phyloP scores from a whole-genome alignment of 30 jellyfish, hydroid and myxozoan species.

The Turritopsis rubra region DNA sequence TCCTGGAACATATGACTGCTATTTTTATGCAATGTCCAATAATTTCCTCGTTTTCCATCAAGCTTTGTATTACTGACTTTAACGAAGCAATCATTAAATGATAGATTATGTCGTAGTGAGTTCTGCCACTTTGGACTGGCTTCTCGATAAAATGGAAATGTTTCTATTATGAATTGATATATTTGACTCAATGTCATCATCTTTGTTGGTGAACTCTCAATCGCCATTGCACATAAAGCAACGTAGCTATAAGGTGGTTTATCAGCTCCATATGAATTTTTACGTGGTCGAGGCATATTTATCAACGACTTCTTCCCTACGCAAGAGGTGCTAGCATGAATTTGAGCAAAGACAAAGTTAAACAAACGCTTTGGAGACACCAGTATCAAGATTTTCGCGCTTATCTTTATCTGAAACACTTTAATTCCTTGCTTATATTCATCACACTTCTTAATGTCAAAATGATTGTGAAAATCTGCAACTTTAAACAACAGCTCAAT shows the following conservation, averaged over 20 bases:
- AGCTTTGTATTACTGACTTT: conserved; percentile 78
- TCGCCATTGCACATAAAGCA: conserved; percentile 99
- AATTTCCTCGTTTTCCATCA: conserved; percentile 92
- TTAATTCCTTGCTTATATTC: background rate
- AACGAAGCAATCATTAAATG: conserved; percentile 92
- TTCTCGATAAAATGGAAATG: conserved; percentile 85
- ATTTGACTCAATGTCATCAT: conserved; percentile 96
- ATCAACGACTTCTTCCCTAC: background rate
- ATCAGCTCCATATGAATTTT: conserved; percentile 83
- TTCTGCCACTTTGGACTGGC: conserved; percentile 89
- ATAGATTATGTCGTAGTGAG: conserved; percentile 83
- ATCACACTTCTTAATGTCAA: background rate
- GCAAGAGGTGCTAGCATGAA: background rate
- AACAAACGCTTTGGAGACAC: background rate
- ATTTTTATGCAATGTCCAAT: conserved; percentile 93
- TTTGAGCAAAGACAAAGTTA: background rate
- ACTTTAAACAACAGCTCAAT: background rate
- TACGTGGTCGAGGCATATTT: conserved; percentile 93
- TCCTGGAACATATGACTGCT: conserved; percentile 92
- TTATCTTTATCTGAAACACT: background rate
- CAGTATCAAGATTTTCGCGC: background rate
- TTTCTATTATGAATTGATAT: conserved; percentile 75
- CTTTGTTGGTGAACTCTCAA: conserved; percentile 72
- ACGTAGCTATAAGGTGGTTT: conserved; percentile 94
- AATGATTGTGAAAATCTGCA: background rate